Percentiles rank a stretch among this genome's conserved stretches.
phyloP scores from a whole-genome alignment of 64 coral and sea anemone species.

The Pachyseris speciosa region DNA sequence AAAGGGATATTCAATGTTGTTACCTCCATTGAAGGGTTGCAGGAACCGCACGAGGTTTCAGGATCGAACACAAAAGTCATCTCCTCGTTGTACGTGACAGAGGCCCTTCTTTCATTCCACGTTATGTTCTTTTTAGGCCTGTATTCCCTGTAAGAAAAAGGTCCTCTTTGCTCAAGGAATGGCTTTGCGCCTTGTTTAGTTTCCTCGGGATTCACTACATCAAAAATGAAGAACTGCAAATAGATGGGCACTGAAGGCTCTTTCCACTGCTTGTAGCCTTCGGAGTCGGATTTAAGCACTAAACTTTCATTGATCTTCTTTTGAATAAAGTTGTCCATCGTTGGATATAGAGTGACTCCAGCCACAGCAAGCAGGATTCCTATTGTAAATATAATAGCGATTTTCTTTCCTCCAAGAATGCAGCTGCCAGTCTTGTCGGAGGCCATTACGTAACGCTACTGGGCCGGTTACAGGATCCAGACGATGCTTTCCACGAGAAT shows the following conservation, averaged over 20 bases:
- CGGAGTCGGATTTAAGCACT: slow-evolving; percentile 70
- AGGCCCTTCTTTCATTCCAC: slow-evolving; percentile 67
- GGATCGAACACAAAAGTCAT: slow-evolving; percentile 84
- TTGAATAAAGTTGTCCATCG: slow-evolving; percentile 77
- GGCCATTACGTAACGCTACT: background rate
- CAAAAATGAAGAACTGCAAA: slow-evolving; percentile 84
- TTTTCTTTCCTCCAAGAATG: slow-evolving; percentile 78
- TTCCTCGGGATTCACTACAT: slow-evolving; percentile 68
- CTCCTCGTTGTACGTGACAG: slow-evolving; percentile 89
- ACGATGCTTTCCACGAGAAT: no score
- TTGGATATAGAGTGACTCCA: slow-evolving; percentile 62
- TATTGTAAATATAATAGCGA: slow-evolving; percentile 74
- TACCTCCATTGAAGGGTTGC: slow-evolving; percentile 72
- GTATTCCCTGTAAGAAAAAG: slow-evolving; percentile 91
- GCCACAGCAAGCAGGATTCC: slow-evolving; percentile 72
- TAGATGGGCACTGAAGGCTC: slow-evolving; percentile 82
- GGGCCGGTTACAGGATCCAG: no score
- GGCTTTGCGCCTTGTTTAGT: slow-evolving; percentile 53
- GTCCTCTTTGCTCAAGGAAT: slow-evolving; percentile 74
- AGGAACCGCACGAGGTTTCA: slow-evolving; percentile 66
- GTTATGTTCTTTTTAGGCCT: slow-evolving; percentile 84
- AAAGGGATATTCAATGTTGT: slow-evolving; percentile 85
- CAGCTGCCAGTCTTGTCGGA: slow-evolving; percentile 25
- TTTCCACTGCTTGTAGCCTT: slow-evolving; percentile 71
- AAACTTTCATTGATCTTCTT: slow-evolving; percentile 71